phyloP scores from a whole-genome alignment of 2,113 vertebrate species.

The Serinus canaria region DNA sequence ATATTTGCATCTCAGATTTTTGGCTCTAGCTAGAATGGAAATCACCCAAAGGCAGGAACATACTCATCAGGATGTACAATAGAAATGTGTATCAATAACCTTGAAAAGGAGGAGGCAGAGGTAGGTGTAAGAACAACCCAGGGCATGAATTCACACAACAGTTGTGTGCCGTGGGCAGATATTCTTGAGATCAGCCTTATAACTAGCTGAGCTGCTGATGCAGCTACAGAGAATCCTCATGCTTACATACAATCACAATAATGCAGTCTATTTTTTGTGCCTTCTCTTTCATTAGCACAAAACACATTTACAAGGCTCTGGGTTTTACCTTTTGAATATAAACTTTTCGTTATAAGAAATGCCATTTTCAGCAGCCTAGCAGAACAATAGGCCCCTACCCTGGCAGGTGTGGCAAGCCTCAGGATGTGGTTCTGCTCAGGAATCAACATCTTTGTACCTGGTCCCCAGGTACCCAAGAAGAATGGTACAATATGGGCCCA shows the following conservation, averaged over 20 bases:
- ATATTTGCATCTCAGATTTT: background rate
- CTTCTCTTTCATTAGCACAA: background rate
- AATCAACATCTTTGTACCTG: background rate
- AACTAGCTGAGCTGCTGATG: background rate
- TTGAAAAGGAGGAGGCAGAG: background rate
- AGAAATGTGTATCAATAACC: background rate
- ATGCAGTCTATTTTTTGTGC: background rate
- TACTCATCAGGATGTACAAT: background rate
- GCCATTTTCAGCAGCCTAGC: background rate
- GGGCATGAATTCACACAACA: background rate
- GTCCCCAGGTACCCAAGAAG: background rate
- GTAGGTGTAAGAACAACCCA: background rate
- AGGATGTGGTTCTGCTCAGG: background rate
- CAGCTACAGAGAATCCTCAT: background rate
- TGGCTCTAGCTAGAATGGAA: background rate
- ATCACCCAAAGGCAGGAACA: background rate
- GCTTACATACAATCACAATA: background rate
- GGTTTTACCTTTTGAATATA: background rate
- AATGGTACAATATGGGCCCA: background rate
- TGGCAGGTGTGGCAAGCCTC: background rate
- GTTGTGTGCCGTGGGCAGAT: background rate
- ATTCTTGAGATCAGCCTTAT: background rate
- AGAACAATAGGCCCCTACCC: background rate
- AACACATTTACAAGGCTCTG: background rate
- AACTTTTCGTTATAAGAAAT: background rate